Evolutionary conservation across 2,888 invertebrate genomes (phyloP), one percentile per base, ranked within the genome.

Genomic region (Herminia tarsipennalis): DNA sequence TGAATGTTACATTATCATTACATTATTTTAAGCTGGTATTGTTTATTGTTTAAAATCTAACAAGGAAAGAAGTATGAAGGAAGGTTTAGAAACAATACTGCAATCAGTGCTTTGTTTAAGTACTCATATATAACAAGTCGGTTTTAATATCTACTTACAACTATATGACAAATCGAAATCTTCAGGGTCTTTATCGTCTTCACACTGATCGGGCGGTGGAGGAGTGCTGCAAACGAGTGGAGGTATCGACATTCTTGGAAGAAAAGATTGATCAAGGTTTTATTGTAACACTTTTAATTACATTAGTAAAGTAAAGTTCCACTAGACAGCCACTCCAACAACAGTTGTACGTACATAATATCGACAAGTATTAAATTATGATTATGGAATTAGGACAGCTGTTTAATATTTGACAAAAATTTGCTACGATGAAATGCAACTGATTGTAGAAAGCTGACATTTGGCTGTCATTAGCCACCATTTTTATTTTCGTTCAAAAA

Each of bases 211-310:
- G 47, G 93, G 90, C 48, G 94, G 94, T 54, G 94, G 94, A 68
- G 94, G 94, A 66, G 94, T 93, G 47, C 93, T 93, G 66, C 94
- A 93, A 67, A 94, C 93, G 64, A 94, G 87, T 53, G 94, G 94
- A 78, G 94, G 94, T 78, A 94, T 93, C 73, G 93, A 93, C 93
- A 93, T 93, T 70, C 70, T 88, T 59, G 47, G 57, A 56, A 52
- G 67, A 37, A 51, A 62, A 66, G 57, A 62, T 50, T 52, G 42
- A 51, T 62, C 59, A 64, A 64, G 66, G 60, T 52, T 68, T 53
- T 45, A 41, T 25, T 54, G 38, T 40, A 56, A 57, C 51, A 65
- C 62, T 66, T 54, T 51, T 46, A 61, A 61, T 54, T 47, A 63
- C 59, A 60, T 64, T 48, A 59, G 47, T 45, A 38, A 33, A 36